A percentile compares a stretch with the other conserved stretches of the same genome.
phyloP scores from a whole-genome alignment of 2,797 vertebrate genomes.

The Pyrocephalus nanus region DNA sequence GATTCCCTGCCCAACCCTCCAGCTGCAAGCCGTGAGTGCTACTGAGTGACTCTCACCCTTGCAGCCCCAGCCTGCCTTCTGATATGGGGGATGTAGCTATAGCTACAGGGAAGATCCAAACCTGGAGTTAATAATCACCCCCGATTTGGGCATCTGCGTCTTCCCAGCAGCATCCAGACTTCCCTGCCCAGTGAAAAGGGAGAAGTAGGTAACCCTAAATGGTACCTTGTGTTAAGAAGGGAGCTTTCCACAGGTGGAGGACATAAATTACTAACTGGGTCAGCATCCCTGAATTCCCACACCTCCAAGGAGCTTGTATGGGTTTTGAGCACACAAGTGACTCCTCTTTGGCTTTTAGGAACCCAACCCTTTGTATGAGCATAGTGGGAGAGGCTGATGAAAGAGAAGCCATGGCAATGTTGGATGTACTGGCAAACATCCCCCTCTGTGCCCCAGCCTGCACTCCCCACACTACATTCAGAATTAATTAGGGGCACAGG shows the following conservation, averaged over 20 bases:
- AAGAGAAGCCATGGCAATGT: background rate
- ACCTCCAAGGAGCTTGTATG: background rate
- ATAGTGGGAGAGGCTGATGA: background rate
- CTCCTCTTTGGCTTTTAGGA: background rate
- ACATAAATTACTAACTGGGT: background rate
- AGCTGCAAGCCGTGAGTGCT: background rate
- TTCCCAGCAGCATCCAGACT: fast-evolving
- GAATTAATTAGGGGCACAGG: background rate
- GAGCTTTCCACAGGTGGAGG: background rate
- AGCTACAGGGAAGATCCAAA: background rate
- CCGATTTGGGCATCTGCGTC: background rate
- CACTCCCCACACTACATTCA: fast-evolving
- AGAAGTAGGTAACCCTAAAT: fast-evolving
- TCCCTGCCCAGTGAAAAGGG: background rate
- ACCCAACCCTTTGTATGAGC: background rate
- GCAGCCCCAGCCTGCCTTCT: background rate
- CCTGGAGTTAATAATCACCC: background rate
- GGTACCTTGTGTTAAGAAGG: fast-evolving
- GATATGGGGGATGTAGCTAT: fast-evolving
- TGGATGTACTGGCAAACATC: background rate
- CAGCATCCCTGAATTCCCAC: background rate
- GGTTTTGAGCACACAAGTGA: background rate
- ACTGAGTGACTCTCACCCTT: background rate
- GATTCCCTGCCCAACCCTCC: background rate
- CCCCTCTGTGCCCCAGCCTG: fast-evolving